Conservation (phyloP, 2,888 invertebrate genomes). For the Epistrophe eligans region DNA sequence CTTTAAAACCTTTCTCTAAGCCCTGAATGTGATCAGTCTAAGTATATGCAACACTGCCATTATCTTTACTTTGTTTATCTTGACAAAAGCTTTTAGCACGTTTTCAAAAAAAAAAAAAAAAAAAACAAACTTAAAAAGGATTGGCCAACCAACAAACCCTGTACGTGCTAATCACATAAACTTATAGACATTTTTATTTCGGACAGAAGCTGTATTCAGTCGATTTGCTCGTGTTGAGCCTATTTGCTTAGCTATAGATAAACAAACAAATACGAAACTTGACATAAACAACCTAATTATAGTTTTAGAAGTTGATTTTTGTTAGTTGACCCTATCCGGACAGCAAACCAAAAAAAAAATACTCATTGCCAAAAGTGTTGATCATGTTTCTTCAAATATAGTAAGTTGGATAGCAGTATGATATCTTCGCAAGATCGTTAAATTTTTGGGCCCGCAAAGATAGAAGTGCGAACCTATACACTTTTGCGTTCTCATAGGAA, state of each 20-base stretch:
- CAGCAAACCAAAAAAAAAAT: neutral
- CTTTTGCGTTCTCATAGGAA: conserved; percentile 15
- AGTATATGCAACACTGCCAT: neutral
- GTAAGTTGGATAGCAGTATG: neutral
- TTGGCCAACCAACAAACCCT: conserved; percentile 19
- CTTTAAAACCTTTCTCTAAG: neutral
- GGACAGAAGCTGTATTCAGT: conserved; percentile 34
- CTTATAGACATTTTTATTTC: conserved; percentile 35
- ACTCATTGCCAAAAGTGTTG: conserved; percentile 17
- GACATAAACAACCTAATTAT: conserved; percentile 52
- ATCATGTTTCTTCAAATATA: conserved; percentile 13
- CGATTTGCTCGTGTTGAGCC: conserved; percentile 59
- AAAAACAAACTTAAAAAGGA: conserved; percentile 18
- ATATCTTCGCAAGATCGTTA: conserved; percentile 2
- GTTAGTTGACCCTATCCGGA: conserved; percentile 42
- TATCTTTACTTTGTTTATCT: conserved; percentile 5
- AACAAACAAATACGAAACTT: conserved; percentile 50
- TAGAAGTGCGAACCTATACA: neutral
- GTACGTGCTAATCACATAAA: conserved; percentile 62
- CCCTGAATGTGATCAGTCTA: neutral
- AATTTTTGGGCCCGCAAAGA: conserved; percentile 23
- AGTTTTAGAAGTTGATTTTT: conserved; percentile 17
- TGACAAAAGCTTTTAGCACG: conserved; percentile 60
- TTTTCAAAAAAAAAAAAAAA: conserved; percentile 5
- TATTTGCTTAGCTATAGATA: conserved; percentile 35